Evolutionary conservation across 2,113 vertebrate genomes (phyloP).

Genomic region (Melierax canorus): DNA sequence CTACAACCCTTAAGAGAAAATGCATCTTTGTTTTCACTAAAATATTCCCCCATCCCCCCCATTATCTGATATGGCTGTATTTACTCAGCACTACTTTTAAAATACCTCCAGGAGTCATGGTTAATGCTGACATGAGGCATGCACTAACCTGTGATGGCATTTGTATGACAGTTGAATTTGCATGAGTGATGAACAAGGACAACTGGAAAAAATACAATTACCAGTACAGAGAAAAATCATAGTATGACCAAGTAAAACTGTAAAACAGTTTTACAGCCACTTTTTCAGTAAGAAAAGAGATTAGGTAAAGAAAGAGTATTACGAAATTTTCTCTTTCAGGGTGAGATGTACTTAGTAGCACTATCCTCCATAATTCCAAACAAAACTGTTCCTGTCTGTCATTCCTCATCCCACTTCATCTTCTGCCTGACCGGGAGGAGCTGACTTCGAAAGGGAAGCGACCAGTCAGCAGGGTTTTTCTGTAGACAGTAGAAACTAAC

Average conservation of each 20-base stretch:
- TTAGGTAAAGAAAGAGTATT: background rate
- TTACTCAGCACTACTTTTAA: background rate
- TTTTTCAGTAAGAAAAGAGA: background rate
- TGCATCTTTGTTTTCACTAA: background rate
- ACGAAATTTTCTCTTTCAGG: background rate
- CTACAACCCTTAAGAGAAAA: background rate
- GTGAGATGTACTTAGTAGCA: background rate
- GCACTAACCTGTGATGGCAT: background rate
- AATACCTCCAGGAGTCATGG: background rate
- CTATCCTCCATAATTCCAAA: background rate
- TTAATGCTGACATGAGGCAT: background rate
- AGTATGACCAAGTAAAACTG: background rate
- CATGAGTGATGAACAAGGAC: background rate
- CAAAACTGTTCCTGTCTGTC: background rate
- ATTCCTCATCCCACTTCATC: background rate
- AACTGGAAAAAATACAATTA: background rate
- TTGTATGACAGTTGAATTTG: background rate
- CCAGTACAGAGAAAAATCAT: background rate
- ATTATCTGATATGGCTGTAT: background rate
- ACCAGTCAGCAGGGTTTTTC: background rate
- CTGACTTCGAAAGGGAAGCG: background rate
- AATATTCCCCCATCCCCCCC: background rate
- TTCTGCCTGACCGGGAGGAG: background rate
- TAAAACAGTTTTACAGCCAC: background rate
- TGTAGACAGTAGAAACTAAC: background rate